Base-by-base conservation (phyloP, 2,888 invertebrate species). In the Melikaiella ostensackeni region DNA sequence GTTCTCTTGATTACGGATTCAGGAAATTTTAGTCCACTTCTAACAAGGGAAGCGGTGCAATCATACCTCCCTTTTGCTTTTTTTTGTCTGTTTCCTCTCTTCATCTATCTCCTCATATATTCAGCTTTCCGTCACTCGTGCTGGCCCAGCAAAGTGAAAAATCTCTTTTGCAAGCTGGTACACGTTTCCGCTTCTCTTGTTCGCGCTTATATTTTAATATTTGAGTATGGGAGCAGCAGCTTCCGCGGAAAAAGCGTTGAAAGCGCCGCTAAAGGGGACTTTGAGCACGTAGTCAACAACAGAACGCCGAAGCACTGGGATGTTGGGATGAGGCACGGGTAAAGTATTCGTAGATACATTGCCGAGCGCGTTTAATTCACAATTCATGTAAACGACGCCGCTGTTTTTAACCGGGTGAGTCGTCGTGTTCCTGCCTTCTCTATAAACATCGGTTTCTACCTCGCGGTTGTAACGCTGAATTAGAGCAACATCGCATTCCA, bases 131-230 rank as follows among this genome's bases (percentile, higher is more conserved):
- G 46, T 74, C 74, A 61, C 62, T 21, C 66, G 35, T 35, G 42
- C 66, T 76, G 38, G 46, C 59, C 27, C 50, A 35, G 30, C 66
- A 78, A 81, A 77, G 79, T 80, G 87, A 86, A 87, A 87, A 88
- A 88, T 88, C 88, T 88, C 87, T 86, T 88, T 88, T 88, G 87
- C 87, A 87, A 88, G 88, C 86, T 79, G 83, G 77, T 77, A 83
- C 86, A 82, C 85, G 86, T 84, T 87, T 86, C 84, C 85, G 83
- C 84, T 84, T 82, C 85, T 83, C 82, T 82, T 79, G 81, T 80
- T 84, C 86, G 84, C 86, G 85, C 86, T 87, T 84, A 87, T 87
- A 87, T 87, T 87, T 87, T 87, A 87, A 87, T 87, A 86, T 87
- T 87, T 86, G 83, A 87, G 83, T 80, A 81, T 19, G 80, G 76